Conservation (phyloP, 2,797 vertebrate genomes). For the Novumbra hubbsi region DNA sequence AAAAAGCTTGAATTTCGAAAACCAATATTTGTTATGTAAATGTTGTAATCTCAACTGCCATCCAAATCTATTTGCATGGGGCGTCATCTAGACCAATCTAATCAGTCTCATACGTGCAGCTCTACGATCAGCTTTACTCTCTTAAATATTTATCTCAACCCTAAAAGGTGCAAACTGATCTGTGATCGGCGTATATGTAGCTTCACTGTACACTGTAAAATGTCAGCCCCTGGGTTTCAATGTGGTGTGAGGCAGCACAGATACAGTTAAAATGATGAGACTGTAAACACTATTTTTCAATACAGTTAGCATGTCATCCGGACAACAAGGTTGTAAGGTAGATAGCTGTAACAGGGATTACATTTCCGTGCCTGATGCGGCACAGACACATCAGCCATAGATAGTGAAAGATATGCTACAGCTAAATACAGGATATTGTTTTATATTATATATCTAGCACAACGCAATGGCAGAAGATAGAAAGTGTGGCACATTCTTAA, state of each 20-base stretch:
- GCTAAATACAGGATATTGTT: neutral
- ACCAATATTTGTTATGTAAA: constrained; percentile 56
- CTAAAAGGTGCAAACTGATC: neutral
- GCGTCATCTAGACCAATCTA: constrained; percentile 16
- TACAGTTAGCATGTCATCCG: neutral
- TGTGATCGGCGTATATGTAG: neutral
- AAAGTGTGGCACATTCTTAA: neutral
- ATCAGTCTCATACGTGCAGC: constrained; percentile 32
- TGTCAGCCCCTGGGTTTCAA: neutral
- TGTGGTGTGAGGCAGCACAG: neutral
- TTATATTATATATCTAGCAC: neutral
- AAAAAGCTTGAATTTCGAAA: constrained; percentile 8
- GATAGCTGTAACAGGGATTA: neutral
- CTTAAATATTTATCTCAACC: neutral
- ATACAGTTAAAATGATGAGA: neutral
- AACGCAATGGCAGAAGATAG: neutral
- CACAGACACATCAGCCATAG: neutral
- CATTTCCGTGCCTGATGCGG: neutral
- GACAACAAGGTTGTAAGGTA: neutral
- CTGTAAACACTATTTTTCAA: neutral
- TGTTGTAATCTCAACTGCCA: constrained; percentile 46
- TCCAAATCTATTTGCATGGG: constrained; percentile 51
- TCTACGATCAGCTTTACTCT: neutral
- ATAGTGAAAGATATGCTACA: neutral
- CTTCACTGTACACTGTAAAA: neutral